A percentile compares a stretch with the other conserved stretches of the same genome.
phyloP scores from a whole-genome alignment of 2,113 vertebrate genomes.

The Pomatostomus ruficeps region DNA sequence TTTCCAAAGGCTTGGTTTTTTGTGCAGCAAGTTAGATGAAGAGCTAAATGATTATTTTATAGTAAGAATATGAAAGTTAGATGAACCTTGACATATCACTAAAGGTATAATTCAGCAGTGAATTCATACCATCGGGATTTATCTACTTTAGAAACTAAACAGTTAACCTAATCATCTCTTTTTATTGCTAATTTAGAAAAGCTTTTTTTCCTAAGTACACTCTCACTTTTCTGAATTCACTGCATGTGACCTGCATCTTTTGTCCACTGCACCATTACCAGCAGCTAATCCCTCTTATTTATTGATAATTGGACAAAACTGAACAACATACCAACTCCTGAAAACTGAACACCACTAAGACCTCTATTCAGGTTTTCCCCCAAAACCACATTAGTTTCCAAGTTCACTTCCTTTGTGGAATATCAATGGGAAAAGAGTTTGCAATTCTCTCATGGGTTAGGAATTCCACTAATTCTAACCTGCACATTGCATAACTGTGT shows the following conservation, averaged over 20 bases:
- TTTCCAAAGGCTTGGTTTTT: slow-evolving; percentile 32
- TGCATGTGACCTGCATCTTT: slow-evolving; percentile 75
- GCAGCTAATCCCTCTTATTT: slow-evolving; percentile 79
- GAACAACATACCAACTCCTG: slow-evolving; percentile 71
- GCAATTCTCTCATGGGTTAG: slow-evolving; percentile 74
- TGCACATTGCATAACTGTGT: slow-evolving; percentile 53
- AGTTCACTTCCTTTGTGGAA: slow-evolving; percentile 75
- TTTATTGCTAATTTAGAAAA: slow-evolving; percentile 79
- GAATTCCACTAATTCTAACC: slow-evolving; percentile 72
- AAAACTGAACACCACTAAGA: slow-evolving; percentile 61
- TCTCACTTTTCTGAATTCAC: slow-evolving; percentile 77
- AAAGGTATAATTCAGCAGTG: slow-evolving; percentile 49
- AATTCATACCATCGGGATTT: slow-evolving; percentile 68
- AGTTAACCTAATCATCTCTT: slow-evolving; percentile 78
- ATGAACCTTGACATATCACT: slow-evolving; percentile 70
- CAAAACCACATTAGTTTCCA: slow-evolving; percentile 69
- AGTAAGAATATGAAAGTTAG: slow-evolving; percentile 68
- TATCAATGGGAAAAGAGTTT: slow-evolving; percentile 71
- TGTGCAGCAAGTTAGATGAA: slow-evolving; percentile 48
- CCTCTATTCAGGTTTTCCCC: slow-evolving; percentile 69
- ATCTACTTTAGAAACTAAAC: slow-evolving; percentile 74
- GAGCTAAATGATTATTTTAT: slow-evolving; percentile 58
- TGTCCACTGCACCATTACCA: slow-evolving; percentile 71
- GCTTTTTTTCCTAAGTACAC: slow-evolving; percentile 62
- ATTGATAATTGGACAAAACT: slow-evolving; percentile 81